phyloP scores from a whole-genome alignment of 2,797 vertebrate genomes.

The Pangasius krempfi region DNA sequence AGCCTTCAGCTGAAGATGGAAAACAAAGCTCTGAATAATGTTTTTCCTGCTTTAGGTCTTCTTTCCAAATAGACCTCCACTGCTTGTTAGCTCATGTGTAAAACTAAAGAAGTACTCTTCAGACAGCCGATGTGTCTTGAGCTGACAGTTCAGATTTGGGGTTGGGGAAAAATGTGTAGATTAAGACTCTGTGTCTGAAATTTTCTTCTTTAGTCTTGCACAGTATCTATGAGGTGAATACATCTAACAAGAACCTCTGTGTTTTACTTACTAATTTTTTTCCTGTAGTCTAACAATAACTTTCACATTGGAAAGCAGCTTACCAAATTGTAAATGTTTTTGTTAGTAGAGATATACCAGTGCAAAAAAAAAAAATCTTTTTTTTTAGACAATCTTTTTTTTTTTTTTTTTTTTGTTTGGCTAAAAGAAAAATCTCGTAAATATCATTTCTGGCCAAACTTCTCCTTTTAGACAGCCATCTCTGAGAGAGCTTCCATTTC shows the following conservation, averaged over 20 bases:
- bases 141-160: not conserved
- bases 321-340: not conserved
- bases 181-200: not conserved
- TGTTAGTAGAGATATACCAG: not conserved
- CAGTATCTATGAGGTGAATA: not conserved
- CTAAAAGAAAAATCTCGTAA: not conserved
- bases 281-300: not conserved
- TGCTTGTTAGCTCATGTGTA: not conserved
- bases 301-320: not conserved
- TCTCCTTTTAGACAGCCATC: not conserved
- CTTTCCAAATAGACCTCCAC: not conserved
- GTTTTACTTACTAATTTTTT: not conserved
- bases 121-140: not conserved
- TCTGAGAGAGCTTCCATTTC: slow-evolving; percentile 50
- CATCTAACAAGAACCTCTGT: not conserved
- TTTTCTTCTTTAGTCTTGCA: not conserved
- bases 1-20: not conserved
- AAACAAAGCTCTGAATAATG: not conserved
- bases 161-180: not conserved
- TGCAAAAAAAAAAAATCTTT: not conserved
- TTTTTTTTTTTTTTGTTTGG: not conserved
- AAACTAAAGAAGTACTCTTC: not conserved
- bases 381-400: no score
- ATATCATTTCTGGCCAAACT: not conserved
- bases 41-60: not conserved